Base-by-base conservation (phyloP, 2,888 invertebrate species). In the Anoncus sp. region DNA sequence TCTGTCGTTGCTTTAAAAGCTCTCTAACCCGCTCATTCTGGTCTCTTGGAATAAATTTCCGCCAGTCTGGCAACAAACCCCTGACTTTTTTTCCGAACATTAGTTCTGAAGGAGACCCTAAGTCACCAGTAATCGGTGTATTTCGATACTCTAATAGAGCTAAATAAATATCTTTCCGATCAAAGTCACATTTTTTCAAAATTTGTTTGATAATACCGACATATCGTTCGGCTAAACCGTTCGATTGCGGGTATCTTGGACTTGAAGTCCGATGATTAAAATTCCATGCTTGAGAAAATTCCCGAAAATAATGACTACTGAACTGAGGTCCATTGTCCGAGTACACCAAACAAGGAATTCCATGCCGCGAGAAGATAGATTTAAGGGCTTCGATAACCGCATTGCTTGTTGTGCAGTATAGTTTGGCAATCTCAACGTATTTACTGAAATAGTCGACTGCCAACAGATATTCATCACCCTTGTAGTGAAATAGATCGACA, bases 301-400 rank as follows among this genome's bases (percentile, higher is more conserved):
- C 63, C 40, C 57, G 67, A 20, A 78, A 81, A 14, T 78, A 27
- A 35, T 65, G 47, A 31, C 63, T 62, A 18, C 49, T 69, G 40
- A 70, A 83, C 47, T 82, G 79, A 2, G 79, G 76, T 3, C 77
- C 83, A 62, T 77, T 79, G 18, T 83, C 81, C 1, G 72, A 80
- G 18, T 70, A 16, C 1, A 80, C 47, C 1, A 69, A 47, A 40
- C 67, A 62, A 3, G 81, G 79, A 10, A 81, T 69, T 1, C 80
- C 79, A 40, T 71, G 78, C 4, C 79, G 57, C 0, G 74, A 51
- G 16, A 77, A 77, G n/a, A n/a, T n/a, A n/a, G n/a, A n/a, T n/a
- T n/a, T n/a, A n/a, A n/a, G n/a, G n/a, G n/a, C n/a, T n/a, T n/a
- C n/a, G n/a, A n/a, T n/a, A n/a, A n/a, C n/a, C n/a, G n/a, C n/a